phyloP scores from a whole-genome alignment of 2,797 vertebrate genomes.

The Remorina albescens region DNA sequence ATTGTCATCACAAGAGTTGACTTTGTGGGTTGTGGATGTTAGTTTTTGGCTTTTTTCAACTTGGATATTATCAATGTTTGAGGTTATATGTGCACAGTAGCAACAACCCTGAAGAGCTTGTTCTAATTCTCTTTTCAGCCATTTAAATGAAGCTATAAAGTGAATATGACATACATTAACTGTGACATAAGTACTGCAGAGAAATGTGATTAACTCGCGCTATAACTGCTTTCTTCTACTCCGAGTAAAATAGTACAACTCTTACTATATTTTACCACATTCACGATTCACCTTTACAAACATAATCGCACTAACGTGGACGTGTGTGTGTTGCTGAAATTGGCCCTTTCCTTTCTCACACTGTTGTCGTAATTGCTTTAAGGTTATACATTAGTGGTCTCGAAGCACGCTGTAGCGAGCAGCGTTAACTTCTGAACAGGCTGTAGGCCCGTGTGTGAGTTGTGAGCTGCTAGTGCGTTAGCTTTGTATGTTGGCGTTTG shows the following conservation, averaged over 20 bases:
- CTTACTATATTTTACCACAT: not conserved
- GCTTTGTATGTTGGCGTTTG: constrained; percentile 40
- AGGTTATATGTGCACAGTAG: not conserved
- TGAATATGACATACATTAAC: not conserved
- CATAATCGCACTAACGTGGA: not conserved
- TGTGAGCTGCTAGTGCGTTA: constrained; percentile 5
- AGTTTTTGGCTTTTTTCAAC: too few species aligned
- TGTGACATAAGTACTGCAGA: not conserved
- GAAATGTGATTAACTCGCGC: constrained; percentile 2
- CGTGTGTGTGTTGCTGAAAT: not conserved
- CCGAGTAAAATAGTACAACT: not conserved
- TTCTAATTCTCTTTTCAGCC: not conserved
- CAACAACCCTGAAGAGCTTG: not conserved
- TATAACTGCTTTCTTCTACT: not conserved
- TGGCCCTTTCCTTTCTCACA: not conserved
- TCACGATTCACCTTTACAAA: not conserved
- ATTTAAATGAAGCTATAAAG: not conserved
- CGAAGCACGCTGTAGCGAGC: not conserved
- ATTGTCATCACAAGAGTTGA: constrained; percentile 11
- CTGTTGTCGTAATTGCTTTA: not conserved
- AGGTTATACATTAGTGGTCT: not conserved
- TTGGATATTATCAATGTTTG: not conserved
- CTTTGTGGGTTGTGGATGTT: constrained; percentile 2
- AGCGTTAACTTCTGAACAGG: not conserved
- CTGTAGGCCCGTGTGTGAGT: constrained; percentile 1